These are phyloP conservation scores for Varroa destructor DNA, from an alignment of 1,140 invertebrate genomes.

Conservation along the genomic window DNA sequence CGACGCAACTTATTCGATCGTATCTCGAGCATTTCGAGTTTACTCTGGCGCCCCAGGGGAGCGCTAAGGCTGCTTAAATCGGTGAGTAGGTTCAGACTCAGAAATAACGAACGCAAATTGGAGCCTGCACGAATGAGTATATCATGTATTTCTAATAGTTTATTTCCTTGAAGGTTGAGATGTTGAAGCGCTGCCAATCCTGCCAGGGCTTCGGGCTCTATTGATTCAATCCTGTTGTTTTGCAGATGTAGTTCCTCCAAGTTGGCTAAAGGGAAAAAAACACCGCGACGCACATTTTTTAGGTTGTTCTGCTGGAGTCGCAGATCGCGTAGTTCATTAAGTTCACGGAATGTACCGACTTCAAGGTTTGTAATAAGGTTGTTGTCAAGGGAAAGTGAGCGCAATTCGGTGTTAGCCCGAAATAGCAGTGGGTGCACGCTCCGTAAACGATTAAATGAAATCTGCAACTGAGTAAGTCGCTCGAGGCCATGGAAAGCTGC, in stretches of 20 bases:
- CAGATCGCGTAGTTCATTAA: slow-evolving; percentile 61
- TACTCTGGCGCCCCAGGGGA: slow-evolving; percentile 54
- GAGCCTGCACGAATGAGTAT: slow-evolving; percentile 53
- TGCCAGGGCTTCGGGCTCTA: slow-evolving; percentile 66
- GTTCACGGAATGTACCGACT: slow-evolving; percentile 59
- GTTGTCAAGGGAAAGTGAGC: slow-evolving; percentile 72
- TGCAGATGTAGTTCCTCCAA: slow-evolving; percentile 71
- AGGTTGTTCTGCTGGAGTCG: slow-evolving; percentile 70
- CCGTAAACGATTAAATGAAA: slow-evolving; percentile 71
- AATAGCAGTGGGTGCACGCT: slow-evolving; percentile 59
- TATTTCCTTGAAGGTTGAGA: slow-evolving; percentile 70
- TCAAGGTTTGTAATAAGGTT: slow-evolving; percentile 70
- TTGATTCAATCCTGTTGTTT: slow-evolving; percentile 63
- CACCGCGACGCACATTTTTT: slow-evolving; percentile 54
- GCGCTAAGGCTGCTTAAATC: slow-evolving; percentile 58
- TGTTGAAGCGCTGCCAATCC: slow-evolving; percentile 69
- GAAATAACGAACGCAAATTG: slow-evolving; percentile 65
- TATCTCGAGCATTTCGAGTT: slow-evolving; percentile 70
- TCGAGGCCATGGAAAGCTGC: slow-evolving; percentile 56
- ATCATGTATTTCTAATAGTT: slow-evolving; percentile 58
- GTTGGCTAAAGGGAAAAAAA: slow-evolving; percentile 62
- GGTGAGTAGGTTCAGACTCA: slow-evolving; percentile 65
- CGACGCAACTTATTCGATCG: slow-evolving; percentile 63
- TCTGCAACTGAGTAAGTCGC: slow-evolving; percentile 64
- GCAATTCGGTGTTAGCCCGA: slow-evolving; percentile 55